Conservation (phyloP, 2,113 vertebrate species). For the Cyanoderma ruficeps region DNA sequence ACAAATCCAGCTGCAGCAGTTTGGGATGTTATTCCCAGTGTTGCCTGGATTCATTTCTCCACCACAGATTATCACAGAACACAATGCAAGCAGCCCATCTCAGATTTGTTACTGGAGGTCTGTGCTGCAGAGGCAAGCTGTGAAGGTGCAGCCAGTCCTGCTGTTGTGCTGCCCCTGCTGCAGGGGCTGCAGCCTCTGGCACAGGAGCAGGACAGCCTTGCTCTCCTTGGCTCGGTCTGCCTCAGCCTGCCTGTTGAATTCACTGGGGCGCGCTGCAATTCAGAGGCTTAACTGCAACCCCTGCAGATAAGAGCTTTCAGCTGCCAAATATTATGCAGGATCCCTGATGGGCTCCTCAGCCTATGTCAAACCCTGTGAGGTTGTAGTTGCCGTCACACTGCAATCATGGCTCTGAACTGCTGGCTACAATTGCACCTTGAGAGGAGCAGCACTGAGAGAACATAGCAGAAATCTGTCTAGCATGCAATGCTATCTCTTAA, state of each 20-base stretch:
- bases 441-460: slow-evolving; percentile 3
- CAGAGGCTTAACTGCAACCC: slow-evolving; percentile 33
- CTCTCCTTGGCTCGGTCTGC: neutral
- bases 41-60: neutral
- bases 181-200: neutral
- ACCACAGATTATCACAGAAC: neutral
- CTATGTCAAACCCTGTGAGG: neutral
- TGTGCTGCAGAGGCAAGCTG: neutral
- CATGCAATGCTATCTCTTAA: neutral
- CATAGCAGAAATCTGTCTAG: slow-evolving; percentile 5
- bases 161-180: neutral
- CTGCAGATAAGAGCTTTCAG: slow-evolving; percentile 9
- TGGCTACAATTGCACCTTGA: slow-evolving; percentile 2
- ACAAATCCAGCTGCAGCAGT: neutral
- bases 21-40: neutral
- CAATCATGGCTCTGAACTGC: neutral
- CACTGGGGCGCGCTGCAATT: neutral
- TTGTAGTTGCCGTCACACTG: neutral
- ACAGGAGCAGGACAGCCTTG: neutral
- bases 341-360: slow-evolving; percentile 39
- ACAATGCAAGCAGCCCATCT: neutral
- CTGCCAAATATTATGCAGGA: slow-evolving; percentile 19
- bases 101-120: neutral
- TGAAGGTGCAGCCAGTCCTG: accelerated
- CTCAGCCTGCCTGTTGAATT: neutral